These are phyloP conservation scores for Zaprionus africanus DNA, from an alignment of 1,140 invertebrate genomes.

Conservation along the genomic window DNA sequence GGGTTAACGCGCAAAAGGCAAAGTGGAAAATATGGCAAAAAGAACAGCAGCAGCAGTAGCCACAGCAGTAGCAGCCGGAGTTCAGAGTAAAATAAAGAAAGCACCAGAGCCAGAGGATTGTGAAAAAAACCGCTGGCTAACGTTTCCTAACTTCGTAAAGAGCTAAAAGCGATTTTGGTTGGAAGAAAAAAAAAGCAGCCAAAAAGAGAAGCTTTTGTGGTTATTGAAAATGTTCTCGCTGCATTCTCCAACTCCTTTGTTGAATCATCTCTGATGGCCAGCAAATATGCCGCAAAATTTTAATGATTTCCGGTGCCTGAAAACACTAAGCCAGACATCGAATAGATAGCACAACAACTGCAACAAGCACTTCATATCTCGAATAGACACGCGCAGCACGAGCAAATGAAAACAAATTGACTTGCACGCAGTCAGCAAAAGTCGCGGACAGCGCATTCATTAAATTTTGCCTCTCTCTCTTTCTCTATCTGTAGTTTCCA, in stretches of 20 bases:
- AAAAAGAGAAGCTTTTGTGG: slow-evolving; percentile 63
- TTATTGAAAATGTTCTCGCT: slow-evolving; percentile 57
- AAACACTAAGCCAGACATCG: slow-evolving; percentile 11
- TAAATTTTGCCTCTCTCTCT: slow-evolving; percentile 24
- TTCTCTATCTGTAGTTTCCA: background rate
- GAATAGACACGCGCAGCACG: slow-evolving; percentile 12
- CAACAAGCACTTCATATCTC: slow-evolving; percentile 3
- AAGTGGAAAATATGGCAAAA: slow-evolving; percentile 60
- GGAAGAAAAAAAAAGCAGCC: slow-evolving; percentile 5
- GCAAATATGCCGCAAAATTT: slow-evolving; percentile 76
- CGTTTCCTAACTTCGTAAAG: slow-evolving; percentile 57
- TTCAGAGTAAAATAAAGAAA: slow-evolving; percentile 5
- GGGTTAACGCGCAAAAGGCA: slow-evolving; percentile 54
- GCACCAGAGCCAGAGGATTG: slow-evolving; percentile 23
- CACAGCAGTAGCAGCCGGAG: slow-evolving; percentile 11
- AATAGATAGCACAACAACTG: background rate
- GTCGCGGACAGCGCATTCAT: slow-evolving; percentile 53
- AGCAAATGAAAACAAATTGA: slow-evolving; percentile 68
- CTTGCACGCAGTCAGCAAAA: slow-evolving; percentile 59
- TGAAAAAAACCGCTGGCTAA: slow-evolving; percentile 36
- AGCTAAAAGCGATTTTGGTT: slow-evolving; percentile 64
- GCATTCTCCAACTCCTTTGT: slow-evolving; percentile 24
- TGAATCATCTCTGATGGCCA: slow-evolving; percentile 50
- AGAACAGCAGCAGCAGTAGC: slow-evolving; percentile 16
- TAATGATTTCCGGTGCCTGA: slow-evolving; percentile 67